phyloP scores from a whole-genome alignment of 2,797 vertebrate species.

The Enteromius argenteus region DNA sequence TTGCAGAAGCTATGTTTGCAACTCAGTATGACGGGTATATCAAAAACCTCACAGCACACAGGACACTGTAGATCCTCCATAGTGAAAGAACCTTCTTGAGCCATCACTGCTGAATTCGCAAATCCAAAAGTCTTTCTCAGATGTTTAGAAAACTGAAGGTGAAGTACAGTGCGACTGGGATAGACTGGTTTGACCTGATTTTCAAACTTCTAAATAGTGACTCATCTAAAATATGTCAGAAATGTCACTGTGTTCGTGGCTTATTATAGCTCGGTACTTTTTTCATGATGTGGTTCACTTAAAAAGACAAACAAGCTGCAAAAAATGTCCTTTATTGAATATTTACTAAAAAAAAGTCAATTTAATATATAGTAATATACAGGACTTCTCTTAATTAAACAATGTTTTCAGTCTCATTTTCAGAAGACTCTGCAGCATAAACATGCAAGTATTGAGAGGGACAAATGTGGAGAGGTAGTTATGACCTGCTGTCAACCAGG shows the following conservation, averaged over 20 bases:
- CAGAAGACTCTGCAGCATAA: constrained; percentile 40
- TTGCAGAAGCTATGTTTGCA: constrained; percentile 77
- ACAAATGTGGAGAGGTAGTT: constrained; percentile 60
- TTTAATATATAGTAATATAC: constrained; percentile 15
- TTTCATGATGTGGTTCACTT: neutral
- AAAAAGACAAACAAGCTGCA: constrained; percentile 38
- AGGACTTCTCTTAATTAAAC: constrained; percentile 45
- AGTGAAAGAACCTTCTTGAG: constrained; percentile 1
- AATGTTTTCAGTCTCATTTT: constrained; percentile 32
- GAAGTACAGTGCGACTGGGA: neutral
- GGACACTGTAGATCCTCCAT: constrained; percentile 70
- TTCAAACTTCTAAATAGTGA: neutral
- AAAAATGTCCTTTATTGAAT: constrained; percentile 52
- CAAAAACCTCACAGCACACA: constrained; percentile 69
- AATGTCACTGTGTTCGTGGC: neutral
- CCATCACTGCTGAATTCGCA: constrained; percentile 61
- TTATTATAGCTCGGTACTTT: neutral
- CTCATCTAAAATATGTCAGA: neutral
- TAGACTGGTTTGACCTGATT: neutral
- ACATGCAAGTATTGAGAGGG: constrained; percentile 47
- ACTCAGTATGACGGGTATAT: constrained; percentile 67
- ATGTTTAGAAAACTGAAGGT: neutral
- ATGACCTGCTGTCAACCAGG: constrained; percentile 50
- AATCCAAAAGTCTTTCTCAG: constrained; percentile 6
- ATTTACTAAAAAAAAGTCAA: constrained; percentile 50